Evolutionary conservation across 2,113 vertebrate species (phyloP), one percentile per base, ranked within the genome.

Genomic region (Hydropotes inermis): DNA sequence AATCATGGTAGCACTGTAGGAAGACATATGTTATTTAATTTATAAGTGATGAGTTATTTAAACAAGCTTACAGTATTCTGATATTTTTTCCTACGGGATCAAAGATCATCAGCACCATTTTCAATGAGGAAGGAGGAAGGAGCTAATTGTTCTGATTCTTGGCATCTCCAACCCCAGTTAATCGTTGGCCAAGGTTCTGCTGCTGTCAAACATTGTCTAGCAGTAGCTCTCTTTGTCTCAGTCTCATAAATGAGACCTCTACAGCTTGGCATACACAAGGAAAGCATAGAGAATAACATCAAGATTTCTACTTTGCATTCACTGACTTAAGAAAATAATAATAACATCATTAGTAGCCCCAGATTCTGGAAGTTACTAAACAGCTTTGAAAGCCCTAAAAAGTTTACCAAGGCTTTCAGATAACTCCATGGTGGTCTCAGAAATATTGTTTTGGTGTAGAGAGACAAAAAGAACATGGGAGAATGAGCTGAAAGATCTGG

Each of bases 231-330:
- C 52, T 60, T 64, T 90, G 89, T 50, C 95, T 89, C 78, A 76
- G 87, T 70, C 60, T 88, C 52, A 91, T 86, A 85, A 86, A 67
- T 95, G 36, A 97, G 83, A 98, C 45, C 21, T 87, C 57, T 96
- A 60, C 25, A 83, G 55, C 54, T 83, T 97, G 61, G 81, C 30
- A 94, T 25, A 94, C 60, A 91, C 5, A 91, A 78, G 50, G 43
- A 84, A 87, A 93, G 33, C 76, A 87, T 76, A 30, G 93, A 86
- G 45, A 95, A 94, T 70, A 47, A 78, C 55, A 97, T 86, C 43
- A 95, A 88, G 58, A 96, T 79, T 87, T 74, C 91, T 94, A 96
- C 43, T 92, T 86, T 74, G 92, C 57, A 89, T 91, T 91, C 43
- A 55, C 21, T 94, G 86, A 93, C 58, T 70, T 98, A 92, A 52